phyloP scores from a whole-genome alignment of 2,797 vertebrate genomes.

The Simalia tracyae region DNA sequence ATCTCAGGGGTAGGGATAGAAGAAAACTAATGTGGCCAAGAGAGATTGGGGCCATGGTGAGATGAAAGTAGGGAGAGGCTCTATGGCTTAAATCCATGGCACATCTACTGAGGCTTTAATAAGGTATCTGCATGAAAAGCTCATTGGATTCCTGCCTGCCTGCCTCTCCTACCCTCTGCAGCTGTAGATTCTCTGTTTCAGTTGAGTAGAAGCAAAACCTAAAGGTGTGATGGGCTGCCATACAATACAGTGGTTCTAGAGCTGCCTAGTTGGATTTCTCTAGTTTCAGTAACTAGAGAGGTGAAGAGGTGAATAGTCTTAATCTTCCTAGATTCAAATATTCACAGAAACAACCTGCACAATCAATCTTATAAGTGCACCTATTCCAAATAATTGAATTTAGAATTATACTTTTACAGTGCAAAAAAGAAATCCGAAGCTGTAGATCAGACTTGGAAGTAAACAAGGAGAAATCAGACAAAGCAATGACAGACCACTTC shows the following conservation, averaged over 20 bases:
- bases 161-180: neutral
- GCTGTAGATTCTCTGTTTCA: neutral
- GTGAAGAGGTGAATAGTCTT: neutral
- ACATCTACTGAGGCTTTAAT: neutral
- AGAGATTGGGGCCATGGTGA: neutral
- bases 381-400: neutral
- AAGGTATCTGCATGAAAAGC: neutral
- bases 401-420: neutral
- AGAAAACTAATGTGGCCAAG: neutral
- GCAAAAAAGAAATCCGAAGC: neutral
- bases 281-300: neutral
- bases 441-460: neutral
- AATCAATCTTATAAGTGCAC: neutral
- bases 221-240: neutral
- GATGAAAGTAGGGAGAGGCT: neutral
- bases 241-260: neutral
- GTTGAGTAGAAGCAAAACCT: neutral
- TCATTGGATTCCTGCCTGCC: neutral
- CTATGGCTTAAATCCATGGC: neutral
- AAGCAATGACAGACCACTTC: neutral
- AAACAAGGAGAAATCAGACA: neutral
- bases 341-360: neutral
- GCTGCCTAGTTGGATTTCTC: neutral
- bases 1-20: neutral
- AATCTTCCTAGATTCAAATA: neutral